These are phyloP conservation scores for Watsonalla cultraria DNA, from an alignment of 2,888 invertebrate genomes.

Conservation along the genomic window DNA sequence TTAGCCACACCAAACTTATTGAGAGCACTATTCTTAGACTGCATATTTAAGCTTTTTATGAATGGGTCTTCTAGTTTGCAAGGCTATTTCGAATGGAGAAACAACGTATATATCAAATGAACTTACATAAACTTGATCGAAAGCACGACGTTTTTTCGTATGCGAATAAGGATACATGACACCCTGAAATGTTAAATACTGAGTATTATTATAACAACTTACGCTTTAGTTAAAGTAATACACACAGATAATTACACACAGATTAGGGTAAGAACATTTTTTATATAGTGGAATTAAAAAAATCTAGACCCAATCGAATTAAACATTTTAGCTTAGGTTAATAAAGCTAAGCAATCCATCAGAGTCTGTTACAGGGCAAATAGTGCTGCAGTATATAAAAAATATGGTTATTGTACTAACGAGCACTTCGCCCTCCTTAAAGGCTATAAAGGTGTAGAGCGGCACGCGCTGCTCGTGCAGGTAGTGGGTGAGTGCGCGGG, in stretches of 20 bases:
- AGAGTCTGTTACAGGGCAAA: background rate
- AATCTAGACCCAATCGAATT: background rate
- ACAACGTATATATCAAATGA: background rate
- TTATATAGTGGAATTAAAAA: too few relatives aligned
- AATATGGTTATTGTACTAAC: constrained; percentile 29
- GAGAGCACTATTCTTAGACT: too few relatives aligned
- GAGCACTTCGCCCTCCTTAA: constrained; percentile 65
- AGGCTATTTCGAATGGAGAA: too few relatives aligned
- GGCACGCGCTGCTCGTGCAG: constrained; percentile 41
- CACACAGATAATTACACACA: background rate
- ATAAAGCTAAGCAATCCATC: background rate
- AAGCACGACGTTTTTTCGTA: constrained; percentile 56
- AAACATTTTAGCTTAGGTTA: background rate
- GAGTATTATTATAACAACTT: constrained; percentile 1
- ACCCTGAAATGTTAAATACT: constrained; percentile 42
- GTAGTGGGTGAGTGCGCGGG: constrained; percentile 51
- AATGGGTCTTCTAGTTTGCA: too few relatives aligned
- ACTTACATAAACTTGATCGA: constrained; percentile 61
- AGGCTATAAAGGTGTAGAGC: constrained; percentile 55
- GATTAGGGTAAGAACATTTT: background rate
- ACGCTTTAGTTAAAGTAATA: background rate
- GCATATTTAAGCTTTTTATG: too few relatives aligned
- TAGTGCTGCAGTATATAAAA: background rate
- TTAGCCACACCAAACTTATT: too few relatives aligned
- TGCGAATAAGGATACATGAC: constrained; percentile 71